Percentiles rank a stretch among this genome's conserved stretches.
phyloP scores from a whole-genome alignment of 2,797 vertebrate genomes.

The Poecilia gillii region DNA sequence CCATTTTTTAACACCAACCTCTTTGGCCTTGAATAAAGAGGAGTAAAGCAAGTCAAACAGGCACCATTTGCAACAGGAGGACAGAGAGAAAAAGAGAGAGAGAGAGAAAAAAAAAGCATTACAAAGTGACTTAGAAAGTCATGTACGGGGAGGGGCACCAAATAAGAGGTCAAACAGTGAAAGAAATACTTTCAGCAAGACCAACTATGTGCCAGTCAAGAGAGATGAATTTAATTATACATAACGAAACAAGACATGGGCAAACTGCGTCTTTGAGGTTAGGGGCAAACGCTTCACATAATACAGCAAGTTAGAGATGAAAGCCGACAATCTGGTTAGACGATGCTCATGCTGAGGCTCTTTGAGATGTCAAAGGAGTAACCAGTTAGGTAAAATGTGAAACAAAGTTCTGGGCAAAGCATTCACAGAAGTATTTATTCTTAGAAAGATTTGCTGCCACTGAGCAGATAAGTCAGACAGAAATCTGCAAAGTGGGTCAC shows the following conservation, averaged over 20 bases:
- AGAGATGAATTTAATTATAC: not conserved
- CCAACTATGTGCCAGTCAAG: constrained; percentile 10
- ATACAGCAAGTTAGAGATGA: not conserved
- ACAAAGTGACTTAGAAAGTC: constrained; percentile 73
- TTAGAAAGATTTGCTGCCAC: not conserved
- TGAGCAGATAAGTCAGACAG: not conserved
- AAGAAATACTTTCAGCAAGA: constrained; percentile 29
- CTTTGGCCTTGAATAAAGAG: constrained; percentile 92
- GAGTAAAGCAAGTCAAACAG: constrained; percentile 84
- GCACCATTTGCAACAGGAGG: constrained; percentile 80
- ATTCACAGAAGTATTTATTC: not conserved
- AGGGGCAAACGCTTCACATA: not conserved
- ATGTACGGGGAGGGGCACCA: constrained; percentile 27
- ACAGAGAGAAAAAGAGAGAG: constrained; percentile 73
- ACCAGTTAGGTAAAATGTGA: not conserved
- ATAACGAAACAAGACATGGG: constrained; percentile 38
- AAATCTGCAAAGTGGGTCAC: not conserved
- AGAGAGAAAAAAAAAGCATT: constrained; percentile 73
- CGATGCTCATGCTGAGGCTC: constrained; percentile 14
- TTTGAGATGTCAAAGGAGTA: not conserved
- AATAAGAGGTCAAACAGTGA: constrained; percentile 27
- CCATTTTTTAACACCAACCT: constrained; percentile 84
- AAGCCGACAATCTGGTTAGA: not conserved
- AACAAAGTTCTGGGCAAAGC: not conserved
- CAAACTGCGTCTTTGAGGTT: constrained; percentile 16